These are phyloP conservation scores for Nipponia nippon DNA, from an alignment of 2,113 vertebrate species.

Conservation along the genomic window DNA sequence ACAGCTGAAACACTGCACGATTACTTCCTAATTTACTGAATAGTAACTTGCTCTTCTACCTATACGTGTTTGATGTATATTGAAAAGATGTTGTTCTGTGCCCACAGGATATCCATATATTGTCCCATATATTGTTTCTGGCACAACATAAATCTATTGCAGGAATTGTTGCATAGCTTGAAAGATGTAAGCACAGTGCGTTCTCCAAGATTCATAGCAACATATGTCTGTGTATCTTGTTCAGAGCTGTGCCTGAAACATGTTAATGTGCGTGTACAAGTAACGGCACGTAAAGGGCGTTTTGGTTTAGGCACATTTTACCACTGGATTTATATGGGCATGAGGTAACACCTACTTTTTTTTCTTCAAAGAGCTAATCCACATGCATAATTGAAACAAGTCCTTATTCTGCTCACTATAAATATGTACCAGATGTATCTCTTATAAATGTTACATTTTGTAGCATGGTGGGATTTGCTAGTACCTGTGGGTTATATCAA, in stretches of 20 bases:
- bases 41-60: not conserved
- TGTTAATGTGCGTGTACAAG: slow-evolving; percentile 27
- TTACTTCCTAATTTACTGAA: not conserved
- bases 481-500: slow-evolving; percentile 30
- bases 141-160: not conserved
- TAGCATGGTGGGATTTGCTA: not conserved
- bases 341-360: slow-evolving; percentile 57
- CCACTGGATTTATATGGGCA: slow-evolving; percentile 54
- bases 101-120: not conserved
- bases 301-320: slow-evolving; percentile 58
- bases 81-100: not conserved
- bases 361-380: slow-evolving; percentile 17
- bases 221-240: slow-evolving; percentile 25
- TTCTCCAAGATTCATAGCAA: slow-evolving; percentile 24
- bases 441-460: slow-evolving; percentile 6
- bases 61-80: not conserved
- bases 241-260: slow-evolving; percentile 25
- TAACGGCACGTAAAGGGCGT: not conserved
- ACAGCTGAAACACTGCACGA: not conserved
- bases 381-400: slow-evolving; percentile 56
- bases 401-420: slow-evolving; percentile 47
- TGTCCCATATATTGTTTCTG: not conserved
- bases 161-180: slow-evolving; percentile 2
- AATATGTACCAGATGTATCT: slow-evolving; percentile 59
- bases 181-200: not conserved